These are phyloP conservation scores for Nycteola revayana DNA, from an alignment of 2,888 invertebrate species.

Conservation along the genomic window DNA sequence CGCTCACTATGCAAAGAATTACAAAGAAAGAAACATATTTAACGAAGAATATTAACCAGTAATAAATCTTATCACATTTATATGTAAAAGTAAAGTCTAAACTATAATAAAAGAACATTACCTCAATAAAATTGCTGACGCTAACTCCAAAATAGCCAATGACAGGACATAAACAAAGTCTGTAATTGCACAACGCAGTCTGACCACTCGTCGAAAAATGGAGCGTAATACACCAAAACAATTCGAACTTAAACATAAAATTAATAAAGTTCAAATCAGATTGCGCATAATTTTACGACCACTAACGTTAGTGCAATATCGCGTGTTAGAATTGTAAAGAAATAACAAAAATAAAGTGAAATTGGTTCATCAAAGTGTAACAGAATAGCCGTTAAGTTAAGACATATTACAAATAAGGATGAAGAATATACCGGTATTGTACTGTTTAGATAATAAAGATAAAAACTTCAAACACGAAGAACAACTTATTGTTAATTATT, in stretches of 20 bases:
- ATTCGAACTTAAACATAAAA: slow-evolving; percentile 11
- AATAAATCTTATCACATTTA: too few relatives aligned
- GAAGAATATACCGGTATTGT: too few relatives aligned
- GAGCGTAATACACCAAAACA: slow-evolving; percentile 14
- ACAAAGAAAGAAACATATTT: too few relatives aligned
- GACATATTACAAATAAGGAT: too few relatives aligned
- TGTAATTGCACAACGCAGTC: slow-evolving; percentile 30
- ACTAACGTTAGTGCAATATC: slow-evolving; percentile 27
- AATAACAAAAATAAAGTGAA: slow-evolving; percentile 27
- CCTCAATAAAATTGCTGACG: slow-evolving; percentile 4
- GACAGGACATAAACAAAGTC: slow-evolving; percentile 35
- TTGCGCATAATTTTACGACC: slow-evolving; percentile 14
- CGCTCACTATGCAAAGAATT: too few relatives aligned
- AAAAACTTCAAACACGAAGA: too few relatives aligned
- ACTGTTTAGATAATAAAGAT: too few relatives aligned
- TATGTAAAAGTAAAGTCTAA: too few relatives aligned
- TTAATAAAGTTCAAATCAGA: slow-evolving; percentile 25
- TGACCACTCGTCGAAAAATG: slow-evolving; percentile 28
- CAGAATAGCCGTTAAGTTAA: background rate
- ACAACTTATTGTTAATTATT: too few relatives aligned
- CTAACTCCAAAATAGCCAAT: slow-evolving; percentile 15
- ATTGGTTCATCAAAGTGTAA: slow-evolving; percentile 10
- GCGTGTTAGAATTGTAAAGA: slow-evolving; percentile 20
- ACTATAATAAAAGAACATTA: slow-evolving; percentile 1
- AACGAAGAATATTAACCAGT: too few relatives aligned